phyloP scores from a whole-genome alignment of 2,888 invertebrate species.

The Mycogona germanica region DNA sequence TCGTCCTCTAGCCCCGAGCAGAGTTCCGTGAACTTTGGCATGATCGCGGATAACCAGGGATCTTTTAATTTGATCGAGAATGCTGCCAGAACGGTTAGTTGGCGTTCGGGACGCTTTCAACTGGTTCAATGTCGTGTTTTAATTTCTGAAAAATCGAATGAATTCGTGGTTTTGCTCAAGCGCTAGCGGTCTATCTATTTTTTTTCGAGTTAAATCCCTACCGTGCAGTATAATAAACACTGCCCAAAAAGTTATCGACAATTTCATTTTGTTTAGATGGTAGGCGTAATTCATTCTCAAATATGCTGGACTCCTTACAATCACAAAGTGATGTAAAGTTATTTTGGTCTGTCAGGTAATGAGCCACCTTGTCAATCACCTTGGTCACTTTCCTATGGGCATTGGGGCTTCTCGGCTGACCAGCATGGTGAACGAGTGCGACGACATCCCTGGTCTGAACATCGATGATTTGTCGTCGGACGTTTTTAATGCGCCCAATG shows the following conservation, averaged over 20 bases:
- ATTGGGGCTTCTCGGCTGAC: slow-evolving; percentile 77
- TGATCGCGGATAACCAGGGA: too few relatives aligned
- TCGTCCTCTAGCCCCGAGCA: slow-evolving; percentile 21
- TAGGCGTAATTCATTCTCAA: too few relatives aligned
- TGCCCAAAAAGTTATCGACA: too few relatives aligned
- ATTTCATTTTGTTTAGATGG: neutral
- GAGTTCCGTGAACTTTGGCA: slow-evolving; percentile 6
- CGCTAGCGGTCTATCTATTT: too few relatives aligned
- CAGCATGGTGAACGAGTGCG: slow-evolving; percentile 81
- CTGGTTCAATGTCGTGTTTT: too few relatives aligned
- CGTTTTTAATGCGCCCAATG: slow-evolving; percentile 71
- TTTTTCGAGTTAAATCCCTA: too few relatives aligned
- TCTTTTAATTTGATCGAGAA: slow-evolving; percentile 17
- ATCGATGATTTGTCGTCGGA: slow-evolving; percentile 61
- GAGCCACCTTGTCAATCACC: slow-evolving; percentile 77
- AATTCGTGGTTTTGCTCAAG: too few relatives aligned
- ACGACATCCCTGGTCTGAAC: slow-evolving; percentile 63
- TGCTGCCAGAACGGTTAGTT: slow-evolving; percentile 20
- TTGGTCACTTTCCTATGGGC: slow-evolving; percentile 91
- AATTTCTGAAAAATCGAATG: too few relatives aligned
- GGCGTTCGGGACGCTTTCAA: too few relatives aligned
- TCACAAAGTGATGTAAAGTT: slow-evolving; percentile 8
- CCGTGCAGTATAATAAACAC: too few relatives aligned
- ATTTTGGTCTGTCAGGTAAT: slow-evolving; percentile 44
- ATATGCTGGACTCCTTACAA: neutral